Conservation (phyloP, 2,113 vertebrate genomes). For the Beaufortia kweichowensis region DNA sequence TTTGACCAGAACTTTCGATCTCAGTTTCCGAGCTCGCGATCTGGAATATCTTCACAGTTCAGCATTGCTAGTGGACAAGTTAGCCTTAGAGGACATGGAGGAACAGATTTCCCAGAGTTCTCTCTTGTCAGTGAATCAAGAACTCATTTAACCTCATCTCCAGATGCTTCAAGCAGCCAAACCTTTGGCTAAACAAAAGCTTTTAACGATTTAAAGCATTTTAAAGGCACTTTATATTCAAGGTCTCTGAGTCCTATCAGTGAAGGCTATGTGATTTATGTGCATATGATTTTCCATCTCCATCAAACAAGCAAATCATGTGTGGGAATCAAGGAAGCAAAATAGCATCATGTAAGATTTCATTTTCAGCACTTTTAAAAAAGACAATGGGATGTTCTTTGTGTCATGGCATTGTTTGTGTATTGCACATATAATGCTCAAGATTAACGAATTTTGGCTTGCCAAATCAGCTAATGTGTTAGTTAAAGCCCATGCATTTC, state of each 20-base stretch:
- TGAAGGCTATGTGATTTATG: slow-evolving; percentile 71
- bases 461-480: neutral
- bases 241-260: slow-evolving; percentile 77
- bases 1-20: slow-evolving; percentile 96
- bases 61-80: slow-evolving; percentile 95
- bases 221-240: slow-evolving; percentile 92
- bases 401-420: slow-evolving; percentile 24
- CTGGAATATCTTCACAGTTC: slow-evolving; percentile 90
- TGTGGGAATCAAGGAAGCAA: slow-evolving; percentile 33
- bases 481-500: neutral
- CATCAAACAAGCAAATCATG: slow-evolving; percentile 30
- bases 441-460: neutral
- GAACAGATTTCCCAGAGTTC: slow-evolving; percentile 95
- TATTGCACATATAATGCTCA: neutral
- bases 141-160: slow-evolving; percentile 93
- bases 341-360: neutral
- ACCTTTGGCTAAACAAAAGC: slow-evolving; percentile 83
- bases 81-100: slow-evolving; percentile 87
- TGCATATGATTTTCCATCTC: slow-evolving; percentile 38
- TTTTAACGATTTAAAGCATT: slow-evolving; percentile 62
- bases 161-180: slow-evolving; percentile 92
- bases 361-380: slow-evolving; percentile 11
- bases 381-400: neutral
- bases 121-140: slow-evolving; percentile 92
- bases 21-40: slow-evolving; percentile 88